Base-by-base conservation (phyloP, 2,113 vertebrate species). In the Capreolus pygargus region DNA sequence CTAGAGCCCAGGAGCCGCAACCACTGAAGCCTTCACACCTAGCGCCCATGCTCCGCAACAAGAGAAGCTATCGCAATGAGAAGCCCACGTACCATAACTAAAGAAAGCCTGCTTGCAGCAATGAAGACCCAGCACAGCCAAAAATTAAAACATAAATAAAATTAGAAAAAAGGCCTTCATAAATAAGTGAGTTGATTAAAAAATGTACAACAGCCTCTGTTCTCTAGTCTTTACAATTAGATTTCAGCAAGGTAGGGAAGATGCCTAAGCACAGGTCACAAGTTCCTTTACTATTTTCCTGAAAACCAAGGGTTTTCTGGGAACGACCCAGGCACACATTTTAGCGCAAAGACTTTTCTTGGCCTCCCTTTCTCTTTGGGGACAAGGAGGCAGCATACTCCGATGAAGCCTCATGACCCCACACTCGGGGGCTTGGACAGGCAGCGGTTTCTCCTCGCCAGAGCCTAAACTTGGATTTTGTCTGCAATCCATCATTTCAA, bases 401-500 rank as follows among this genome's bases (percentile, higher is more conserved):
- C 25, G 36, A 28, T 16, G 60, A 74, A 15, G 61, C 57, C 7
- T 45, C n/a, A 1, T 52, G 87, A 79, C 86, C 70, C 82, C 28
- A 7, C 2, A 19, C 54, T 67, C 90, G 8, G 13, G 23, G 85
- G 45, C 79, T 58, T 74, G 91, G 96, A 90, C n/a, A 28, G 89
- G 58, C 64, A 0, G 52, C 5, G 7, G 1, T 7, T 54, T 30
- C 94, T 90, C 45, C 54, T 47, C 23, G 95, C 97, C 91, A 94
- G 93, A 50, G 43, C 82, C 82, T 50, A 33, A 33, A 33, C 83
- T 67, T 54, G 93, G 89, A 70, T 47, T 76, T 43, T 16, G 85
- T 45, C 90, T 78, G 93, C 67, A 50, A 87, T 52, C 84, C 92
- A 47, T 91, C 96, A 86, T 83, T 45, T 88, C 45, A 54, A 91